Evolutionary conservation across 2,113 vertebrate genomes (phyloP), one percentile per base, ranked within the genome.

Genomic region (Mormyrus iriodes): DNA sequence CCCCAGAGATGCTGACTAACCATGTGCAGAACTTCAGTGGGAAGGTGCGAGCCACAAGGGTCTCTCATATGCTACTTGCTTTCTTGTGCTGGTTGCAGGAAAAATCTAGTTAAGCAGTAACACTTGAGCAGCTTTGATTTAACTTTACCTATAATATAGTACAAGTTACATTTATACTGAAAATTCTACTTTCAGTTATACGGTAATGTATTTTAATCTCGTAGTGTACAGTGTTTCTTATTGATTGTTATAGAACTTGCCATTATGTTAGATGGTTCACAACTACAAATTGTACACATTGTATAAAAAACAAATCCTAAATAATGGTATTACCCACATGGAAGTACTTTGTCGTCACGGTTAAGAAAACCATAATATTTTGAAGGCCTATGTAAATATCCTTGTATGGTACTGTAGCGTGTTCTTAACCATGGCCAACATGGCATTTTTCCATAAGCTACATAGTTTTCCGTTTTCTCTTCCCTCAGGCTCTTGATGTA

Each of bases 401-500:
- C 8, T 48, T 42, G 21, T n/a, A 46, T 84, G 79, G 17, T 10
- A 48, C 79, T 48, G 17, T 73, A 73, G 24, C 24, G 42, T 31
- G 24, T 83, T 24, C 27, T 53, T 83, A 21, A 35, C 21, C 21
- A n/a, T 89, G 39, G 39, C 27, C 55, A 53, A 3, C 53, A 69
- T 48, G 31, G 42, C n/a, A n/a, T n/a, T 53, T 58, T 79, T n/a
- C 42, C 39, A 10, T 44, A 17, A 9, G 21, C 27, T 31, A 6
- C 10, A 19, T 88, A 24, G 69, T 90, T 17, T 21, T 42, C 88
- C 85, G 69, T 84, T 93, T 91, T 90, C 88, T 51, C 87, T 86
- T 91, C 90, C 95, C 93, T 39, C 95, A 99, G 98, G 98, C 98
- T 5, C 94, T 99, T 91, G 98, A 99, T 31, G 96, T 99, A 21